A percentile compares a stretch with the other conserved stretches of the same genome.
phyloP scores from a whole-genome alignment of 2,888 invertebrate species.

The Syritta pipiens region DNA sequence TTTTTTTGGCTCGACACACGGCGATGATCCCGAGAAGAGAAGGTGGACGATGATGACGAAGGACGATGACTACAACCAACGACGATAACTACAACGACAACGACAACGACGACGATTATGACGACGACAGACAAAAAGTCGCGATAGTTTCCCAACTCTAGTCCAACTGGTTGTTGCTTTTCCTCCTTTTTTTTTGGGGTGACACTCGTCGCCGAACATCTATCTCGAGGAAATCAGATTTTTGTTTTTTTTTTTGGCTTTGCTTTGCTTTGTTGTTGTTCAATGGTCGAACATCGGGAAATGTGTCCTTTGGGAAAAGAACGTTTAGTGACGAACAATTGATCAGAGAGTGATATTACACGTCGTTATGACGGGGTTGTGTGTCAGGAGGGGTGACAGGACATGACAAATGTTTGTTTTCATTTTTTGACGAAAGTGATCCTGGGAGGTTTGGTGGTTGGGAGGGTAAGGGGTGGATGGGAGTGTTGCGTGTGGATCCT shows the following conservation, averaged over 20 bases:
- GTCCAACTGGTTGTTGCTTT: slow-evolving; percentile 16
- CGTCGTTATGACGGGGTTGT: background rate
- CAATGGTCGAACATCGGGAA: too few species aligned
- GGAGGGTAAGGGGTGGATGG: too few species aligned
- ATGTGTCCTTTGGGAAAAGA: slow-evolving; percentile 27
- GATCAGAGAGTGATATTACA: slow-evolving; percentile 10
- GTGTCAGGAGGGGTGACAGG: background rate
- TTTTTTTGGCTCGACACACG: background rate
- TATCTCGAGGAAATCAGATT: slow-evolving; percentile 3
- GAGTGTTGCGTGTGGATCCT: too few species aligned
- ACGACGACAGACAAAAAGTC: background rate
- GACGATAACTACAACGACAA: too few species aligned
- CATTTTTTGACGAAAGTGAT: too few species aligned
- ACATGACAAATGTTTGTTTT: slow-evolving; percentile 10
- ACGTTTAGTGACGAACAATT: slow-evolving; percentile 30
- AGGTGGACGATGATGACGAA: slow-evolving; percentile 8
- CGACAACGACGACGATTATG: too few species aligned
- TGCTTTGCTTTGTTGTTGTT: too few species aligned
- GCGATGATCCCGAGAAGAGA: background rate
- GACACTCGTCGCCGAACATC: slow-evolving; percentile 12
- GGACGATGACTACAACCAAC: too few species aligned
- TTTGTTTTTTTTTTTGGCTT: too few species aligned
- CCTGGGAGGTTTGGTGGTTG: too few species aligned
- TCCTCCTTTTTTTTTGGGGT: slow-evolving; percentile 13
- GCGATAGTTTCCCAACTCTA: slow-evolving; percentile 1